These are phyloP conservation scores for Neopipo cinnamomea DNA, from an alignment of 2,113 vertebrate genomes.

Conservation along the genomic window DNA sequence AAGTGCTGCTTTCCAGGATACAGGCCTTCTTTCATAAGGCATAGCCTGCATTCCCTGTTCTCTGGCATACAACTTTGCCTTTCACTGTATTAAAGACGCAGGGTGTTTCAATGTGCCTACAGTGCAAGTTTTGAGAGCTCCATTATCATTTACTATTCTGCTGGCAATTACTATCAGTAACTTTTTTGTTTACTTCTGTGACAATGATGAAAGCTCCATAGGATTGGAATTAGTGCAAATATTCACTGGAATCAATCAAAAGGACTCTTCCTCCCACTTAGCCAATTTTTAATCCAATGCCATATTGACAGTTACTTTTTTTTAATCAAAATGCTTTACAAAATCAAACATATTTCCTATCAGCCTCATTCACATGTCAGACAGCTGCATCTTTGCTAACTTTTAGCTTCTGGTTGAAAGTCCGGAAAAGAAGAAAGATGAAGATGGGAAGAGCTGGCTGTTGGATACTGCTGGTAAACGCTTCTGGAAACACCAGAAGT, in stretches of 20 bases:
- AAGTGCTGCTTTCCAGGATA: constrained; percentile 29
- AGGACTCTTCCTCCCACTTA: neutral
- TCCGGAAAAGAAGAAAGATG: neutral
- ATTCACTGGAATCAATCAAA: neutral
- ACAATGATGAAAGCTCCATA: neutral
- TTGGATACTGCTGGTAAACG: neutral
- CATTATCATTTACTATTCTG: neutral
- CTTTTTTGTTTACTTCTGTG: neutral
- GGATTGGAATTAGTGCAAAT: neutral
- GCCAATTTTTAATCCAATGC: neutral
- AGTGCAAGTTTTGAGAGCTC: neutral
- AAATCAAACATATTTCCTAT: neutral
- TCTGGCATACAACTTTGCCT: neutral
- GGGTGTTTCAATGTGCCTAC: neutral
- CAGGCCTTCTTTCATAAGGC: constrained; percentile 36
- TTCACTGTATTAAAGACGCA: neutral
- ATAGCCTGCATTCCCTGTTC: neutral
- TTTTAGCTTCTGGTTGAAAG: neutral
- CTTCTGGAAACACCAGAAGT: neutral
- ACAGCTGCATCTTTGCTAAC: neutral
- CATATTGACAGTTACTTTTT: neutral
- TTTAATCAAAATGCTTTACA: neutral
- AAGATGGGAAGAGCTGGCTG: neutral
- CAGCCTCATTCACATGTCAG: rapidly evolving
- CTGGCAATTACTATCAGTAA: constrained; percentile 5